A percentile compares a stretch with the other conserved stretches of the same genome.
phyloP scores from a whole-genome alignment of 2,113 vertebrate species.

The Euleptes europaea region DNA sequence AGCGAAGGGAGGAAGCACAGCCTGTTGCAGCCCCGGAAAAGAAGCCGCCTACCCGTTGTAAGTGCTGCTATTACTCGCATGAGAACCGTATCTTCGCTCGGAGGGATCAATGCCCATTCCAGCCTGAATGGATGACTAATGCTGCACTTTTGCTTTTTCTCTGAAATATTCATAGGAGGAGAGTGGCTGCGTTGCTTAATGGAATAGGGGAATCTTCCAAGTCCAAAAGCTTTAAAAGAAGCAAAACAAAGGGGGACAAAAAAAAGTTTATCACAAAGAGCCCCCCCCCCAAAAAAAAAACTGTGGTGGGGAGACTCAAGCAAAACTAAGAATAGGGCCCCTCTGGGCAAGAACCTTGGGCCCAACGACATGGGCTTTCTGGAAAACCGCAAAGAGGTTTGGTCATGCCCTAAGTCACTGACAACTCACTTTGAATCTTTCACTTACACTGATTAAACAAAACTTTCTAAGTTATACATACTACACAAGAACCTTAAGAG shows the following conservation, averaged over 20 bases:
- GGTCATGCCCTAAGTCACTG: too few species aligned
- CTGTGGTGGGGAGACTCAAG: too few species aligned
- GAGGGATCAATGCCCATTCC: not conserved
- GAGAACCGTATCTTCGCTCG: not conserved
- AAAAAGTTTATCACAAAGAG: not conserved
- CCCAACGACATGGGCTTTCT: not conserved
- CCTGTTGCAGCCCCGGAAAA: not conserved
- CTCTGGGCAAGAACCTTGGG: rapidly evolving
- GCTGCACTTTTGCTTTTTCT: slow-evolving; percentile 2
- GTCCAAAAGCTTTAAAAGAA: not conserved
- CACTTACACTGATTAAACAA: too few species aligned
- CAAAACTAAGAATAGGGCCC: not conserved
- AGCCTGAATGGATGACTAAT: not conserved
- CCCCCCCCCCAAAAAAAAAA: not conserved
- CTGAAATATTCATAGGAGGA: slow-evolving; percentile 24
- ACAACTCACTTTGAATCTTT: too few species aligned
- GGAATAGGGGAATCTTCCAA: not conserved
- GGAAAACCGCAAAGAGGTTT: too few species aligned
- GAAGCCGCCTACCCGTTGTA: not conserved
- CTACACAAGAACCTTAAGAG: too few species aligned
- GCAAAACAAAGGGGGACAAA: not conserved
- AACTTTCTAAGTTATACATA: too few species aligned
- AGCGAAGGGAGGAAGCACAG: not conserved
- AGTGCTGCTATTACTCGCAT: not conserved
- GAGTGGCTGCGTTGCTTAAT: not conserved